Evolutionary conservation across 2,888 invertebrate species (phyloP).

Genomic region (Helobdella robusta): DNA sequence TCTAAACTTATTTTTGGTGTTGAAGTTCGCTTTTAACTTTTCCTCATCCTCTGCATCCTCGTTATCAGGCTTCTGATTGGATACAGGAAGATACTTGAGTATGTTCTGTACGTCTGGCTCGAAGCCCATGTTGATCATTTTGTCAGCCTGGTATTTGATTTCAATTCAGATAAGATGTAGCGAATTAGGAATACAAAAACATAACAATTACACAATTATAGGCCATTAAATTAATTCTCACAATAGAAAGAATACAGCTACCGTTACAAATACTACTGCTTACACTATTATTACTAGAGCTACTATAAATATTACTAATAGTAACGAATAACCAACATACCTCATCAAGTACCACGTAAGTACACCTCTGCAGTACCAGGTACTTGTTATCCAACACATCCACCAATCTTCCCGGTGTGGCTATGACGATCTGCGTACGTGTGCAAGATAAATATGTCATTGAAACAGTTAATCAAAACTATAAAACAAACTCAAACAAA

Average conservation of each 20-base stretch:
- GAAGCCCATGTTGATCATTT: slow-evolving; percentile 99
- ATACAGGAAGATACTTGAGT: slow-evolving; percentile 91
- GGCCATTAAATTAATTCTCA: no score
- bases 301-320: background rate
- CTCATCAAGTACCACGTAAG: slow-evolving; percentile 73
- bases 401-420: slow-evolving; percentile 96
- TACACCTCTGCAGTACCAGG: slow-evolving; percentile 88
- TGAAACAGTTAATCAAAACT: background rate
- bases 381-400: slow-evolving; percentile 97
- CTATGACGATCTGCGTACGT: slow-evolving; percentile 74
- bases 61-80: slow-evolving; percentile 92
- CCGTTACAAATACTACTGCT: background rate
- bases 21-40: slow-evolving; percentile 81
- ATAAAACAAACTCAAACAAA: no score
- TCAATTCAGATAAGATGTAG: no score
- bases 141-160: slow-evolving; percentile 92
- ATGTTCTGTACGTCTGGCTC: slow-evolving; percentile 93
- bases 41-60: slow-evolving; percentile 94
- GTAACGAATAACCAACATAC: slow-evolving; percentile 29
- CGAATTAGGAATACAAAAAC: no score
- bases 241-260: no score
- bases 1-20: slow-evolving; percentile 87
- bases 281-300: no score
- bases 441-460: background rate
- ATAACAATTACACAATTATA: no score